Evolutionary conservation across 2,888 invertebrate species (phyloP), one percentile per base, ranked within the genome.

Genomic region (Argyra leucocephala): DNA sequence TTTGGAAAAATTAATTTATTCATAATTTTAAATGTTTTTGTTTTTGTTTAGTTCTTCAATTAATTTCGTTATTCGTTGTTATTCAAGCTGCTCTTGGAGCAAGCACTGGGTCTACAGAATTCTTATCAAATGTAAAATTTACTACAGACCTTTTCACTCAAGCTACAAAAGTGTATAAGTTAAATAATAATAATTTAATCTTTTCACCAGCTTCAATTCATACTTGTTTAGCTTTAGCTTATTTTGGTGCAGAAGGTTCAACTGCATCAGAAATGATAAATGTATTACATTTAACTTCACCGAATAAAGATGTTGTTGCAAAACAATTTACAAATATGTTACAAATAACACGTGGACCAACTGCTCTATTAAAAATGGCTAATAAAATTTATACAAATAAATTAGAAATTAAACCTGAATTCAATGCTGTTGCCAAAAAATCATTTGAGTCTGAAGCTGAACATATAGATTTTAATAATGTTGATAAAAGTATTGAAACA

Each of bases 371-470:
- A 6, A 83, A 83, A 66, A 80, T 89, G 58, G 91, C 91, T 0
- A 92, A 91, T 74, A 88, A 88, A 70, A 80, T 91, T 6, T 93
- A 86, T 73, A 76, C 88, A 0, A 83, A 84, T 73, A 76, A 83
- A 1, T 82, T 84, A 63, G 75, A 80, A 10, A 70, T 91, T 3
- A 80, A 84, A 24, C 72, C 82, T 0, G 74, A 79, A 22, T 86
- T 88, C 69, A 81, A 84, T 70, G 77, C 82, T 7, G 79, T 86
- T 61, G 85, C 89, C 0, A 74, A 80, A 9, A 82, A 85, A 61
- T 80, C 84, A 31, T 92, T 90, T 74, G 79, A 83, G 58, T 85
- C 89, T 1, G 83, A 83, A 31, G 83, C 87, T 6, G 82, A 88
- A 72, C 80, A 81, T 61, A 68, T 91, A 0, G 76, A 91, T 73